Evolutionary conservation across 2,113 vertebrate species (phyloP).

Genomic region (Micromys minutus): DNA sequence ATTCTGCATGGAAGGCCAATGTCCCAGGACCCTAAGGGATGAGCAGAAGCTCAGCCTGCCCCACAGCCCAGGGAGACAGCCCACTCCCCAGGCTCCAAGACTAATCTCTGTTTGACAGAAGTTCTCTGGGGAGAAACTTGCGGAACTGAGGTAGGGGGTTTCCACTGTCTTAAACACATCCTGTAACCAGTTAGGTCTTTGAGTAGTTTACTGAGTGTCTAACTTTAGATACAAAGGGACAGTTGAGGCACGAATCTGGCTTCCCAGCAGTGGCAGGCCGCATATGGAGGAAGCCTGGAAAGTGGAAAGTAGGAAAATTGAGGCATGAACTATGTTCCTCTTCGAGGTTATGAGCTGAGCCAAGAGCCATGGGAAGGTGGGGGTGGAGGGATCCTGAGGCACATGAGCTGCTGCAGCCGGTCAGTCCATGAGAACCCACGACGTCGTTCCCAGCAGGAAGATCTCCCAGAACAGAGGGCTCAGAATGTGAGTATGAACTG

Average conservation of each 20-base stretch:
- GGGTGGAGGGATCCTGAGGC: neutral
- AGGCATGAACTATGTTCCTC: neutral
- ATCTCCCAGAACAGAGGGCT: neutral
- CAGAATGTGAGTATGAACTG: neutral
- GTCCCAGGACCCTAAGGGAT: neutral
- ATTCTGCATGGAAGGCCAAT: neutral
- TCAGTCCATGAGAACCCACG: neutral
- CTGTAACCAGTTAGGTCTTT: neutral
- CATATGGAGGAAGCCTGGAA: neutral
- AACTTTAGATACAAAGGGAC: neutral
- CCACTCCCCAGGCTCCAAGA: neutral
- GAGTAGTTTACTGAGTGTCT: neutral
- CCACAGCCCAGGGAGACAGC: rapidly evolving
- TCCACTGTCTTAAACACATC: neutral
- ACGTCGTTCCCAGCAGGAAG: neutral
- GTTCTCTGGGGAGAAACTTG: neutral
- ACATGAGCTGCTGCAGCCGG: neutral
- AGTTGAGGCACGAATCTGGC: neutral
- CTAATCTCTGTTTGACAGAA: neutral
- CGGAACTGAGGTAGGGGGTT: neutral
- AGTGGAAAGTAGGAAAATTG: neutral
- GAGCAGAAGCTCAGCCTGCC: neutral
- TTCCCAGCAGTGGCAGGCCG: neutral
- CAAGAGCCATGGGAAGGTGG: neutral
- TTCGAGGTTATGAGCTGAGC: neutral